phyloP scores from a whole-genome alignment of 2,797 vertebrate genomes.

The Lates japonicus region DNA sequence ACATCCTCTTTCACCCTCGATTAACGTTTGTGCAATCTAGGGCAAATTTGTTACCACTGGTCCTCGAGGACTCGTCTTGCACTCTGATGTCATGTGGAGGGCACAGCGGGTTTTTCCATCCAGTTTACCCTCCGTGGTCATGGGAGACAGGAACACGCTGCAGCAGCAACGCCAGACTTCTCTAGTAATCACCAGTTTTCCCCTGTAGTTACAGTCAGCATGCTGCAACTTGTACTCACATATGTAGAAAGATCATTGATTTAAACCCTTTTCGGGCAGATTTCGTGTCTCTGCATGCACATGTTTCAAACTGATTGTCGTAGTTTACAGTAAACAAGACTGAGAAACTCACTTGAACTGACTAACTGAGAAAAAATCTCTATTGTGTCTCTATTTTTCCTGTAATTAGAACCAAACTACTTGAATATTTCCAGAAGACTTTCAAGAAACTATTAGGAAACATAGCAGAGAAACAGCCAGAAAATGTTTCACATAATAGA shows the following conservation, averaged over 20 bases:
- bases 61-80: constrained; percentile 41
- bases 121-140: constrained; percentile 43
- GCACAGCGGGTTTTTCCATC: constrained; percentile 46
- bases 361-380: not conserved
- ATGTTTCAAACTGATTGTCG: not conserved
- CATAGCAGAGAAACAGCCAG: not conserved
- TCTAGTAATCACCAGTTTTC: not conserved
- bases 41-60: constrained; percentile 31
- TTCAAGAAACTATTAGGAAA: not conserved
- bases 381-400: not conserved
- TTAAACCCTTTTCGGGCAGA: not conserved
- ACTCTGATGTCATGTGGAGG: constrained; percentile 42
- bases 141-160: constrained; percentile 26
- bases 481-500: not conserved
- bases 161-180: not conserved
- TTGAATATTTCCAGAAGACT: not conserved
- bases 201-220: constrained; percentile 11
- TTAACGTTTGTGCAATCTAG: constrained; percentile 55
- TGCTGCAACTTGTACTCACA: constrained; percentile 1
- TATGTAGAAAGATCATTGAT: not conserved
- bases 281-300: not conserved
- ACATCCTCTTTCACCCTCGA: constrained; percentile 67
- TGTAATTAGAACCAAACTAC: not conserved
- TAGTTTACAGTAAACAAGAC: constrained; percentile 24
- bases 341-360: not conserved